phyloP scores from a whole-genome alignment of 1,140 invertebrate species.

The Samia ricini region DNA sequence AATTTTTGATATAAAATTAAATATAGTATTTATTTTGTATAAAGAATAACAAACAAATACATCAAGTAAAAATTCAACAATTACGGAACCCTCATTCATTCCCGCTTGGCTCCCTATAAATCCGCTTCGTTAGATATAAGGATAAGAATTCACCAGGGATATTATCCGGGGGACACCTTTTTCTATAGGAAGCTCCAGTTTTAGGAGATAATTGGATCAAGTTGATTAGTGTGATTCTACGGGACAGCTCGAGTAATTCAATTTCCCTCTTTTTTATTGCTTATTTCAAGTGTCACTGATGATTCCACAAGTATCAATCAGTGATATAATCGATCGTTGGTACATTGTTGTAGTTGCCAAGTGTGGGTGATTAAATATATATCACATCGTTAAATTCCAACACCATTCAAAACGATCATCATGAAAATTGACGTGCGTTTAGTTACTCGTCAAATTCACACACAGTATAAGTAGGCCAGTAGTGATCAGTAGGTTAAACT shows the following conservation, averaged over 20 bases:
- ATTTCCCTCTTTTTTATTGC: slow-evolving; percentile 1
- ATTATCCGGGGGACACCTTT: slow-evolving; percentile 1
- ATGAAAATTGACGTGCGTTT: too few species aligned
- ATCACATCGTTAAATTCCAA: too few species aligned
- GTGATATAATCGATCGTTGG: neutral
- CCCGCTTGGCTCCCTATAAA: neutral
- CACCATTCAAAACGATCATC: too few species aligned
- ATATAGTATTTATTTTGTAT: too few species aligned
- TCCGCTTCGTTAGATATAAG: slow-evolving; percentile 18
- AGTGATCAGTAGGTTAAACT: too few species aligned
- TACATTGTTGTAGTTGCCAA: neutral
- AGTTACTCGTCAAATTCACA: too few species aligned
- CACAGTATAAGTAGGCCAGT: too few species aligned
- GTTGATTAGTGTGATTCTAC: slow-evolving; percentile 14
- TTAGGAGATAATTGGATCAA: slow-evolving; percentile 18
- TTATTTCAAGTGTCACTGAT: neutral
- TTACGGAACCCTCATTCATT: neutral
- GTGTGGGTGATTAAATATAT: too few species aligned
- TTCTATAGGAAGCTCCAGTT: slow-evolving; percentile 1
- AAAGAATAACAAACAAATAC: too few species aligned
- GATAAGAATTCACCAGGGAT: slow-evolving; percentile 3
- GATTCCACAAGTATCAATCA: neutral
- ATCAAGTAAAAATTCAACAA: too few species aligned
- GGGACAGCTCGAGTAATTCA: slow-evolving; percentile 6
- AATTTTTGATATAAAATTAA: too few species aligned